Evolutionary conservation across 2,797 vertebrate species (phyloP).

Genomic region (Pipistrellus pipistrellus): DNA sequence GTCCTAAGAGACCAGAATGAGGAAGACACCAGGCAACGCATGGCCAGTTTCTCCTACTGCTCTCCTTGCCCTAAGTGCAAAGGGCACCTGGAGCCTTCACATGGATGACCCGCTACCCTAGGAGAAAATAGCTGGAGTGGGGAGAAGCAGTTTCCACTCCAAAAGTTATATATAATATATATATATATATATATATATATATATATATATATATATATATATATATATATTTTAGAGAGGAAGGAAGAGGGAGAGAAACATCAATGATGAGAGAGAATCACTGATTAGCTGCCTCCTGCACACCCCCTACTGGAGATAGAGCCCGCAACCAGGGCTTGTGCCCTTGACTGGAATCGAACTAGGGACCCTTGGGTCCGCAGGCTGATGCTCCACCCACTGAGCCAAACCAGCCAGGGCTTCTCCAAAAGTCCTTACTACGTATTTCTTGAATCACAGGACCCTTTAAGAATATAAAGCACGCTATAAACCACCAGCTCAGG

Average conservation of each 20-base stretch:
- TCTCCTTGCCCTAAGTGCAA: not conserved
- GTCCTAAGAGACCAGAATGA: not conserved
- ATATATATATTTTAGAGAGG: no score
- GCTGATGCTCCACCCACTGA: no score
- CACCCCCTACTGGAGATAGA: no score
- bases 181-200: no score
- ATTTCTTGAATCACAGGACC: constrained; percentile 24
- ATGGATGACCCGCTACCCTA: not conserved
- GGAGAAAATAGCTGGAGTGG: not conserved
- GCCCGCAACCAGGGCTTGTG: no score
- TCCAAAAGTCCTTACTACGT: constrained; percentile 17
- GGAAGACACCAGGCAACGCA: not conserved
- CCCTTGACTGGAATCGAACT: no score
- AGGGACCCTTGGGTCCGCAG: no score
- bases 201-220: not conserved
- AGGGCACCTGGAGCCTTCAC: not conserved
- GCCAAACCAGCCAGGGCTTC: not conserved
- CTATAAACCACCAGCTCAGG: not conserved
- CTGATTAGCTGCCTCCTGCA: no score
- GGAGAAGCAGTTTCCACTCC: not conserved
- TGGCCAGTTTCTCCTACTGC: not conserved
- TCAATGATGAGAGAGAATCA: no score
- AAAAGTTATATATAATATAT: not conserved
- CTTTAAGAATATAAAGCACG: not conserved
- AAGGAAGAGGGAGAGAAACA: no score